phyloP scores from a whole-genome alignment of 2,888 invertebrate species.

The Drosophila lutescens region DNA sequence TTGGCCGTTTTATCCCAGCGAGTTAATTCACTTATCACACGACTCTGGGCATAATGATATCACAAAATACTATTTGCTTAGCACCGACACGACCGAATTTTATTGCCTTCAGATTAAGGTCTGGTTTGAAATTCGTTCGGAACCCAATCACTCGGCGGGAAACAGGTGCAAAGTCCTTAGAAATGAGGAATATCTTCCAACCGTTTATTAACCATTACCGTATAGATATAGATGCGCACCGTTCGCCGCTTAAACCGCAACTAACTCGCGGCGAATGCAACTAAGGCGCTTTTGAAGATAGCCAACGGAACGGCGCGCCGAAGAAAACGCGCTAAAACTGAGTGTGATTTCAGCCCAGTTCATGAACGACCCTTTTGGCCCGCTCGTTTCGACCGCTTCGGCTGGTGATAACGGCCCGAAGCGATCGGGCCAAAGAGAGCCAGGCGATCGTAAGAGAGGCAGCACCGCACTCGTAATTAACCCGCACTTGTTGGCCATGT shows the following conservation, averaged over 20 bases:
- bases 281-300: slow-evolving; percentile 70
- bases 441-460: slow-evolving; percentile 12
- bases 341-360: slow-evolving; percentile 67
- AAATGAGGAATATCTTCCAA: slow-evolving; percentile 8
- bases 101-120: slow-evolving; percentile 36
- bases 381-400: slow-evolving; percentile 23
- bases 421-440: slow-evolving; percentile 15
- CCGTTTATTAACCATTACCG: slow-evolving; percentile 1
- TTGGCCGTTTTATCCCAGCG: slow-evolving; percentile 35
- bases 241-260: slow-evolving; percentile 62
- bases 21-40: slow-evolving; percentile 33
- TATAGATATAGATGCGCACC: slow-evolving; percentile 51
- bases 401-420: slow-evolving; percentile 61
- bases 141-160: slow-evolving; percentile 15
- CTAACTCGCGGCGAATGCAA: slow-evolving; percentile 61
- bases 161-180: slow-evolving; percentile 29
- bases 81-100: slow-evolving; percentile 28
- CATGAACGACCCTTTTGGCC: slow-evolving; percentile 44
- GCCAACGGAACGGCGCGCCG: slow-evolving; percentile 18
- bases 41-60: slow-evolving; percentile 37
- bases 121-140: slow-evolving; percentile 8
- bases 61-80: slow-evolving; percentile 41
- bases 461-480: slow-evolving; percentile 43
- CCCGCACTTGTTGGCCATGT: slow-evolving; percentile 57
- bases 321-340: slow-evolving; percentile 61